phyloP scores from a whole-genome alignment of 2,888 invertebrate species.

The Serripes groenlandicus region DNA sequence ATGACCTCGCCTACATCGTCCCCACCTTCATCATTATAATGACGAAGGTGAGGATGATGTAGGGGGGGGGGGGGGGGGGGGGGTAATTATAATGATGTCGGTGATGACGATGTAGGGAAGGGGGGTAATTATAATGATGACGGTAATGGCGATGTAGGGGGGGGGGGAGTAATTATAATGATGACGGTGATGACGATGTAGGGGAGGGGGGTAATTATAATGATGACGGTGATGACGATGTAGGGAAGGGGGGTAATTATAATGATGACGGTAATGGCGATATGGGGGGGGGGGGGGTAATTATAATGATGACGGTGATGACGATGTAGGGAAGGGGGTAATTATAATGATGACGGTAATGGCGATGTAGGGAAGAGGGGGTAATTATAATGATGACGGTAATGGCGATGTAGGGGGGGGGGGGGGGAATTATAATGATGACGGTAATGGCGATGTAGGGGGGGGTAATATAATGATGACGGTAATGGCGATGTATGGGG shows the following conservation, averaged over 20 bases:
- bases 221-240: background rate
- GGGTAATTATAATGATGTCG: too few species aligned
- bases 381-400: too few species aligned
- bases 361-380: background rate
- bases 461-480: too few species aligned
- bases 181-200: background rate
- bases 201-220: background rate
- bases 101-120: too few species aligned
- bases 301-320: background rate
- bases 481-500: too few species aligned
- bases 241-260: background rate
- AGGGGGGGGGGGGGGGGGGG: too few species aligned
- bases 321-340: background rate
- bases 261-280: too few species aligned
- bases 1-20: too few species aligned
- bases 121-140: background rate
- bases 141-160: background rate
- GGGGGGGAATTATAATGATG: background rate
- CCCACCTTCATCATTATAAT: too few species aligned
- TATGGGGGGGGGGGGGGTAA: background rate
- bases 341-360: background rate
- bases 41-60: too few species aligned
- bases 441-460: background rate
- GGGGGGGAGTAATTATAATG: background rate
- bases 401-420: too few species aligned